Conservation (phyloP, 1,140 invertebrate genomes). For the Zaprionus tsacasi region DNA sequence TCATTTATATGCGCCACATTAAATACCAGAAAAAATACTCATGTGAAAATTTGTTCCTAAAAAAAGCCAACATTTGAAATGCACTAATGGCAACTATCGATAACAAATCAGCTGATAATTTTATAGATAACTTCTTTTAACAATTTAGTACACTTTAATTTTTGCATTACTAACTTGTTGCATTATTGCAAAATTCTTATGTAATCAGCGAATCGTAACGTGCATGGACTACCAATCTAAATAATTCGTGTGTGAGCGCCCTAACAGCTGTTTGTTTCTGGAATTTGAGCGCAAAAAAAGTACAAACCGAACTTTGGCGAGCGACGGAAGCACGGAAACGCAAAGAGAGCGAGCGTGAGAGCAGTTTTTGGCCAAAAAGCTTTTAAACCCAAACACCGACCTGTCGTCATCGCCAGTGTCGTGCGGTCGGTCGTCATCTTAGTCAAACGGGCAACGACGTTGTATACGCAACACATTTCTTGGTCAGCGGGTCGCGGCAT, state of each 20-base stretch:
- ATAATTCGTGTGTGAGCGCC: conserved; percentile 15
- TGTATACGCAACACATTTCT: conserved; percentile 46
- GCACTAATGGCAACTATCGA: background rate
- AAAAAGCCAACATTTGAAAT: background rate
- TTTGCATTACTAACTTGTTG: background rate
- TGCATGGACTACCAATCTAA: background rate
- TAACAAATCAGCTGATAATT: background rate
- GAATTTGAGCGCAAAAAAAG: conserved; percentile 33
- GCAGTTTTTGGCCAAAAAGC: conserved; percentile 13
- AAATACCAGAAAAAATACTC: conserved; percentile 2
- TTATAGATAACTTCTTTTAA: background rate
- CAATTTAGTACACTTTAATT: background rate
- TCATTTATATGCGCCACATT: background rate
- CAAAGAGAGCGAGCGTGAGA: conserved; percentile 10
- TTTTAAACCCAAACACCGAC: conserved; percentile 18
- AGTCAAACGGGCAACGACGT: conserved; percentile 50
- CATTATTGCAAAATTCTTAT: background rate
- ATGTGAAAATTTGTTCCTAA: background rate
- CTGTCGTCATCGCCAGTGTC: conserved; percentile 17
- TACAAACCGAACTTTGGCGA: conserved; percentile 24
- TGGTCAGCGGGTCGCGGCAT: conserved; percentile 44
- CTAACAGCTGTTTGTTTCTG: conserved; percentile 32
- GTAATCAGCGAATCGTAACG: background rate
- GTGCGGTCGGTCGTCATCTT: conserved; percentile 5
- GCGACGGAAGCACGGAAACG: background rate